These are phyloP conservation scores for Siniperca knerii DNA, from an alignment of 2,113 vertebrate species.

Conservation along the genomic window DNA sequence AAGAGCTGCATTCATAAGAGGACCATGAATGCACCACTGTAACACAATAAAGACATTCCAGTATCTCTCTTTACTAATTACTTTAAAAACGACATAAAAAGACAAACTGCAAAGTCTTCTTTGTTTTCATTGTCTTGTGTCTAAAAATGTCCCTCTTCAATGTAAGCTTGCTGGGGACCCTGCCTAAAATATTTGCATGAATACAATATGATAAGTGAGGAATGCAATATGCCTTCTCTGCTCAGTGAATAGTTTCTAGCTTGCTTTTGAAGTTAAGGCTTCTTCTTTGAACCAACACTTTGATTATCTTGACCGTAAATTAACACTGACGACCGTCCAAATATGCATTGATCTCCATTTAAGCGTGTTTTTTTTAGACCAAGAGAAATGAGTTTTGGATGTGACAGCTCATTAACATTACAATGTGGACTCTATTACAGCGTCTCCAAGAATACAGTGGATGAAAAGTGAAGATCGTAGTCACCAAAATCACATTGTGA, in stretches of 20 bases:
- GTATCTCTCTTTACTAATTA: constrained; percentile 55
- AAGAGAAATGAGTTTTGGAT: constrained; percentile 31
- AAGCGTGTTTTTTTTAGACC: constrained; percentile 27
- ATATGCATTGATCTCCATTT: constrained; percentile 34
- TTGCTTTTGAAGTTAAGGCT: constrained; percentile 27
- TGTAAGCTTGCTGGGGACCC: background rate
- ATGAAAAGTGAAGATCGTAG: constrained; percentile 3
- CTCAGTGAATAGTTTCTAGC: constrained; percentile 12
- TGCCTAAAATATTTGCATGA: constrained; percentile 31
- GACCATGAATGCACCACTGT: constrained; percentile 30
- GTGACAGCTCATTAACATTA: constrained; percentile 69
- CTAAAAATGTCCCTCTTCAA: constrained; percentile 34
- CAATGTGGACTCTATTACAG: constrained; percentile 24
- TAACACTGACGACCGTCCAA: constrained; percentile 48
- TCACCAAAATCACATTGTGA: background rate
- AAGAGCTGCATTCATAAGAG: constrained; percentile 69
- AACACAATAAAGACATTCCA: constrained; percentile 58
- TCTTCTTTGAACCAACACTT: constrained; percentile 34
- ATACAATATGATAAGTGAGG: constrained; percentile 33
- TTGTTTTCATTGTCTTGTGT: constrained; percentile 33
- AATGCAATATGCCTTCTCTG: constrained; percentile 1
- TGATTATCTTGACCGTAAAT: constrained; percentile 42
- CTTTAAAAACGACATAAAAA: constrained; percentile 5
- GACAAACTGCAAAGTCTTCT: constrained; percentile 18
- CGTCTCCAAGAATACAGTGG: constrained; percentile 21